Conservation (phyloP, 2,113 vertebrate species). For the Aldabrachelys gigantea region DNA sequence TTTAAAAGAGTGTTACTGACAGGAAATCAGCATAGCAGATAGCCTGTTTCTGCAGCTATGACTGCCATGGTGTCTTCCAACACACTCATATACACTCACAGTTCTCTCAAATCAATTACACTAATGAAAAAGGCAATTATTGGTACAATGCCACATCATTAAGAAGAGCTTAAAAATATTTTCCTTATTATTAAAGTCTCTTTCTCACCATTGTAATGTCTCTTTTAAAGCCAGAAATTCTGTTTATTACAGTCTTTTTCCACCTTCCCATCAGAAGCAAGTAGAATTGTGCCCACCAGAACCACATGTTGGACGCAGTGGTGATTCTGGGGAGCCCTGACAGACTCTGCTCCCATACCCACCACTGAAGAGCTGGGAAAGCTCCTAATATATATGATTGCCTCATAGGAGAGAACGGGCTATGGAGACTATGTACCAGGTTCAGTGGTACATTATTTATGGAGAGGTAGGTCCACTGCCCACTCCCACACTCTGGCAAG, state of each 20-base stretch:
- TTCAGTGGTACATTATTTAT: not conserved
- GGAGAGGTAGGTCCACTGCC: not conserved
- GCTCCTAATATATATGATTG: not conserved
- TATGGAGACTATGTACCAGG: not conserved
- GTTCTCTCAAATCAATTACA: not conserved
- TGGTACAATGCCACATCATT: conserved; percentile 15
- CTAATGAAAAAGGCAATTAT: not conserved
- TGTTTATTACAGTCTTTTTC: not conserved
- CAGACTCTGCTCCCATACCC: not conserved
- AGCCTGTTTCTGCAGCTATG: not conserved
- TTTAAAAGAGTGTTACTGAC: not conserved
- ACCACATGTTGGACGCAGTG: not conserved
- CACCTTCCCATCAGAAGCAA: not conserved
- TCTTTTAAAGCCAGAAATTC: not conserved
- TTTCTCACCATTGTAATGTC: not conserved
- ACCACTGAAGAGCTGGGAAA: not conserved
- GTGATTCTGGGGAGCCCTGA: not conserved
- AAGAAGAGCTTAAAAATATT: conserved; percentile 2
- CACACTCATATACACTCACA: not conserved
- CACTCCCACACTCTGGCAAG: not conserved
- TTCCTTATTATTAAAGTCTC: not conserved
- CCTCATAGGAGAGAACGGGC: not conserved
- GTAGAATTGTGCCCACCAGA: not conserved
- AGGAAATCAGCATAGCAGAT: not conserved
- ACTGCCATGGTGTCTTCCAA: not conserved